phyloP scores from a whole-genome alignment of 1,140 invertebrate species.

The Holotrichia oblita region DNA sequence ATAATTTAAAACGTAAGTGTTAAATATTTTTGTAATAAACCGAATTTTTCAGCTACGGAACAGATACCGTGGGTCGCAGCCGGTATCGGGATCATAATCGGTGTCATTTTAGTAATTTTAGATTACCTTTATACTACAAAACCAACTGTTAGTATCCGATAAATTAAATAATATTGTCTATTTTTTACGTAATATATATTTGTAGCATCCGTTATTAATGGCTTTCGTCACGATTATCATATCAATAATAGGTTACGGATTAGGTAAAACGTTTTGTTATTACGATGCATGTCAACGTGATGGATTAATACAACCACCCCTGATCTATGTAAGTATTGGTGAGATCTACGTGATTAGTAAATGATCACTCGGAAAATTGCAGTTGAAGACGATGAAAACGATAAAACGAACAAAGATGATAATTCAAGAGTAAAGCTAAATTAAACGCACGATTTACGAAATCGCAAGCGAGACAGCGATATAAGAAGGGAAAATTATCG shows the following conservation, averaged over 20 bases:
- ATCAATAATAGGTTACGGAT: slow-evolving; percentile 67
- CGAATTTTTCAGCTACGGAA: slow-evolving; percentile 54
- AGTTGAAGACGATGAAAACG: slow-evolving; percentile 50
- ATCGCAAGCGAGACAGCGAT: slow-evolving; percentile 74
- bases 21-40: slow-evolving; percentile 1
- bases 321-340: slow-evolving; percentile 59
- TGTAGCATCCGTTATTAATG: slow-evolving; percentile 70
- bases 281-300: slow-evolving; percentile 66
- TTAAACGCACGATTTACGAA: slow-evolving; percentile 69
- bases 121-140: slow-evolving; percentile 74
- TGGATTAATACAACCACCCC: slow-evolving; percentile 66
- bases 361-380: slow-evolving; percentile 38
- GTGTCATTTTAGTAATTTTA: slow-evolving; percentile 74
- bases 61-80: slow-evolving; percentile 80
- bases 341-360: slow-evolving; percentile 44
- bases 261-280: slow-evolving; percentile 66
- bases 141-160: slow-evolving; percentile 72
- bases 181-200: slow-evolving; percentile 17
- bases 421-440: slow-evolving; percentile 56
- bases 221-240: slow-evolving; percentile 68
- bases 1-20: not conserved
- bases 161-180: slow-evolving; percentile 36
- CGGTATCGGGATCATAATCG: slow-evolving; percentile 76
- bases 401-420: slow-evolving; percentile 53
- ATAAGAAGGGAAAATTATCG: slow-evolving; percentile 72